Conservation (phyloP, 1,140 invertebrate species). For the Leptopilina boulardi region DNA sequence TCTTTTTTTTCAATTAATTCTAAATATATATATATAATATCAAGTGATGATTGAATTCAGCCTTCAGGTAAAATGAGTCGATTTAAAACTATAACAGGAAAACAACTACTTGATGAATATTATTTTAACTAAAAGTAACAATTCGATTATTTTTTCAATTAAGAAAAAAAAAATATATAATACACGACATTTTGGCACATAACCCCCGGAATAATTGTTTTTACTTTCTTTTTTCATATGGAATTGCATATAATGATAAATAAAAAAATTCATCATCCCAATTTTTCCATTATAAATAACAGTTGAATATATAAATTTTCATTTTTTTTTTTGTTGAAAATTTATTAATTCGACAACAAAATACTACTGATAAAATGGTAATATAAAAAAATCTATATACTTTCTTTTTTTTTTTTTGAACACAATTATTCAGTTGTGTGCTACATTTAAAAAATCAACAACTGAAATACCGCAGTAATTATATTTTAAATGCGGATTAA, state of each 20-base stretch:
- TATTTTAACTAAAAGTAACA: not conserved
- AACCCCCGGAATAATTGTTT: not conserved
- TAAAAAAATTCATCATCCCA: not conserved
- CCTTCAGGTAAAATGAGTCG: conserved; percentile 10
- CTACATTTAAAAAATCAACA: not conserved
- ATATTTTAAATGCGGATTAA: not conserved
- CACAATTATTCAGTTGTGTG: not conserved
- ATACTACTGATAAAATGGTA: not conserved
- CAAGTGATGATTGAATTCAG: conserved; percentile 8
- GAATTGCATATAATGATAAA: not conserved
- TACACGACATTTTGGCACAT: conserved; percentile 19
- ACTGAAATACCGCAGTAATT: not conserved
- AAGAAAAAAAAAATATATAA: conserved; percentile 13
- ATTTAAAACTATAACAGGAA: not conserved
- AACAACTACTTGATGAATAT: not conserved
- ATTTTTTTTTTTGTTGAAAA: not conserved
- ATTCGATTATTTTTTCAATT: not conserved
- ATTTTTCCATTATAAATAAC: not conserved
- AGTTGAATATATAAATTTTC: not conserved
- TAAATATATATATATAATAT: not conserved
- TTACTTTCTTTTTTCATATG: not conserved
- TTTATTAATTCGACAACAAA: not conserved
- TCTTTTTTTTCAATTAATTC: too few species aligned
- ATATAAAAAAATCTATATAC: not conserved
- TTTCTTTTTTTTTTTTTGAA: not conserved